Conservation (phyloP, 2,113 vertebrate genomes). For the Gyps fulvus region DNA sequence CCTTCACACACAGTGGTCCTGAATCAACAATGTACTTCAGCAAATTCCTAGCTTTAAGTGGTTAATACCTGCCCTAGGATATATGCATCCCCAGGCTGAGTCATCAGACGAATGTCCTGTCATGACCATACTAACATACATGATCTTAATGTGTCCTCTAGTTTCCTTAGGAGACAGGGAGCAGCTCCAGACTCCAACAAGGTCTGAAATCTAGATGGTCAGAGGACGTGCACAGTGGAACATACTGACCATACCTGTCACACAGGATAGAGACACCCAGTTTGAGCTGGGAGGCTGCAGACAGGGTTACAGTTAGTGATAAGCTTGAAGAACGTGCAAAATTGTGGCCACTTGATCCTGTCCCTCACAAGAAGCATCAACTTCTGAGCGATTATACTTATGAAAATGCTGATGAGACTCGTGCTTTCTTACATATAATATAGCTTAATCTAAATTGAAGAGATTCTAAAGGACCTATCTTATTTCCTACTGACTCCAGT, state of each 20-base stretch:
- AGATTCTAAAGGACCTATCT: background rate
- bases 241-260: background rate
- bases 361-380: background rate
- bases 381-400: background rate
- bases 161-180: background rate
- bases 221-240: background rate
- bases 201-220: background rate
- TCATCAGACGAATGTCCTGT: background rate
- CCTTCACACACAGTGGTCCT: background rate
- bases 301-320: rapidly evolving
- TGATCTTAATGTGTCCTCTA: background rate
- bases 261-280: background rate
- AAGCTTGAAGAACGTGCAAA: background rate
- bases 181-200: background rate
- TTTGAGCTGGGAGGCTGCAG: background rate
- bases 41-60: background rate
- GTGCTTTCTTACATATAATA: background rate
- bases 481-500: background rate
- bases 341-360: background rate
- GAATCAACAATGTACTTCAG: background rate
- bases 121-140: background rate
- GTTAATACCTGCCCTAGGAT: background rate
- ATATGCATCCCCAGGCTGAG: background rate
- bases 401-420: background rate
- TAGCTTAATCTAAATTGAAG: background rate